Conservation (phyloP, 1,140 invertebrate species). For the Pinna nobilis region DNA sequence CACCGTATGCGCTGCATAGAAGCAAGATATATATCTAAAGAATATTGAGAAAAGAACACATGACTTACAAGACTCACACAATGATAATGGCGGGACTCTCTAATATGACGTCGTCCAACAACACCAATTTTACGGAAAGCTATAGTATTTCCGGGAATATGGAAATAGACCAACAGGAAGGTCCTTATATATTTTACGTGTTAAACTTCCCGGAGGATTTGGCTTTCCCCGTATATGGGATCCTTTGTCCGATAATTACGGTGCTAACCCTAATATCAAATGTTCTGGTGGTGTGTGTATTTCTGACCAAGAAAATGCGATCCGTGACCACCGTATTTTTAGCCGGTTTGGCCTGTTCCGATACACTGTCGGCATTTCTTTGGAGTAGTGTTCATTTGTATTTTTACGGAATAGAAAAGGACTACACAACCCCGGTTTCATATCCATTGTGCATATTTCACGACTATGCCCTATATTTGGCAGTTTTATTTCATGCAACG, state of each 20-base stretch:
- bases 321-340: conserved; percentile 37
- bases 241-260: conserved; percentile 15
- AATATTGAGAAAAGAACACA: too few relatives aligned
- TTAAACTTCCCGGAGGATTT: background rate
- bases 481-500: conserved; percentile 37
- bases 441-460: conserved; percentile 18
- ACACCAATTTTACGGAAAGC: too few relatives aligned
- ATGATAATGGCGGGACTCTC: too few relatives aligned
- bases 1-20: too few relatives aligned
- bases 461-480: conserved; percentile 32
- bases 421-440: conserved; percentile 11
- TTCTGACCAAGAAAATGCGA: conserved; percentile 23
- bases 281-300: conserved; percentile 23
- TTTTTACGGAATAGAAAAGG: conserved; percentile 15
- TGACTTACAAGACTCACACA: too few relatives aligned
- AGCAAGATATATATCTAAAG: too few relatives aligned
- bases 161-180: too few relatives aligned
- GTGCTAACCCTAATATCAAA: conserved; percentile 25
- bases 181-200: too few relatives aligned
- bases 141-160: too few relatives aligned
- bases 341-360: conserved; percentile 19
- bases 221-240: conserved; percentile 28
- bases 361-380: conserved; percentile 9
- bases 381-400: conserved; percentile 8
- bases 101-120: too few relatives aligned